phyloP scores from a whole-genome alignment of 2,113 vertebrate species.

The Hypanus sabinus region DNA sequence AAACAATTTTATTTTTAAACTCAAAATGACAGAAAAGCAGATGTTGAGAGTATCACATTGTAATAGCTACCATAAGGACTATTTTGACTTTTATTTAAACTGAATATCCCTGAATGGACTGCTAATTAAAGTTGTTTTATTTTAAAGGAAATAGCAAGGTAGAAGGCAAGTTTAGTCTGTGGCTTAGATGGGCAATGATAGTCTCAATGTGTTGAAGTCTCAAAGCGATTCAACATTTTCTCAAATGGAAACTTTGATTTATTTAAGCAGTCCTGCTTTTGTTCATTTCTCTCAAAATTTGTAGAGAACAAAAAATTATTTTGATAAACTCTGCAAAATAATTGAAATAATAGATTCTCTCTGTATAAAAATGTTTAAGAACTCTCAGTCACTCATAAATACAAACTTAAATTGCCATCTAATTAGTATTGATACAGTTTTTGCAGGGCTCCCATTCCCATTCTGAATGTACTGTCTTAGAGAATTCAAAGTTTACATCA shows the following conservation, averaged over 20 bases:
- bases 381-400: not conserved
- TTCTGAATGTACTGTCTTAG: not conserved
- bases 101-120: slow-evolving; percentile 27
- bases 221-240: not conserved
- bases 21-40: slow-evolving; percentile 36
- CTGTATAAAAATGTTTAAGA: not conserved
- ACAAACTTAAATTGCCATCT: not conserved
- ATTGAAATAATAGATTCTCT: not conserved
- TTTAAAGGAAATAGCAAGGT: slow-evolving; percentile 24
- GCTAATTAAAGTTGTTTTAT: slow-evolving; percentile 35
- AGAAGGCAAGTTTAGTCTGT: slow-evolving; percentile 34
- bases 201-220: slow-evolving; percentile 21
- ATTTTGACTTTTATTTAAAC: slow-evolving; percentile 33
- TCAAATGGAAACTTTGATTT: not conserved
- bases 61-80: slow-evolving; percentile 38
- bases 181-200: not conserved
- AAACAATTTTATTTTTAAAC: slow-evolving; percentile 38
- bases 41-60: slow-evolving; percentile 33
- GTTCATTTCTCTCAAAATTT: not conserved
- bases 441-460: not conserved
- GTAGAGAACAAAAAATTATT: not conserved
- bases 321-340: not conserved
- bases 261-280: not conserved
- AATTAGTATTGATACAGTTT: not conserved
- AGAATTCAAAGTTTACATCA: not conserved